Conservation (phyloP, 2,113 vertebrate species). For the Hippolais icterina region DNA sequence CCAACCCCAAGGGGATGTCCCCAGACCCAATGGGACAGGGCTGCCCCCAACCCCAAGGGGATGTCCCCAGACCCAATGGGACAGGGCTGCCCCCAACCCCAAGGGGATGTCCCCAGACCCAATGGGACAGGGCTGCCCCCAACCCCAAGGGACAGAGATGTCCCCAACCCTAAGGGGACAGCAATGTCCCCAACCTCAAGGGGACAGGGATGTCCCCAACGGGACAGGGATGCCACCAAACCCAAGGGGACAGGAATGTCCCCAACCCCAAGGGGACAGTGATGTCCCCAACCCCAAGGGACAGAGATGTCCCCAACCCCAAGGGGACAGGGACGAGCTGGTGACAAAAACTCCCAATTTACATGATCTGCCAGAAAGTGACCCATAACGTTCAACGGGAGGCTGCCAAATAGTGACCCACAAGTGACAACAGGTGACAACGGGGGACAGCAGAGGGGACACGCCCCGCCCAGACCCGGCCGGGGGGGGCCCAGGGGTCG, state of each 20-base stretch:
- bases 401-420: background rate
- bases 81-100: no score
- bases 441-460: background rate
- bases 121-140: no score
- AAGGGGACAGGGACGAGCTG: background rate
- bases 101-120: background rate
- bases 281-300: background rate
- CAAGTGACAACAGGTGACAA: background rate
- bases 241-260: no score
- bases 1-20: background rate
- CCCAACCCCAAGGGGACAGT: no score
- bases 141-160: no score
- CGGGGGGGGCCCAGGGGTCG: no score
- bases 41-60: no score
- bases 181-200: background rate
- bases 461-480: background rate
- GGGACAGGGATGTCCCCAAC: no score
- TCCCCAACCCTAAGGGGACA: background rate
- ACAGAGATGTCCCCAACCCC: background rate
- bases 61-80: no score
- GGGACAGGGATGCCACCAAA: background rate
- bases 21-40: no score
- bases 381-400: fast-evolving
- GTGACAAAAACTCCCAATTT: background rate
- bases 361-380: background rate